Percentiles rank a stretch among this genome's conserved stretches.
Evolutionary conservation across 1,140 invertebrate genomes (phyloP).

Genomic region (Subanguina moxae): DNA sequence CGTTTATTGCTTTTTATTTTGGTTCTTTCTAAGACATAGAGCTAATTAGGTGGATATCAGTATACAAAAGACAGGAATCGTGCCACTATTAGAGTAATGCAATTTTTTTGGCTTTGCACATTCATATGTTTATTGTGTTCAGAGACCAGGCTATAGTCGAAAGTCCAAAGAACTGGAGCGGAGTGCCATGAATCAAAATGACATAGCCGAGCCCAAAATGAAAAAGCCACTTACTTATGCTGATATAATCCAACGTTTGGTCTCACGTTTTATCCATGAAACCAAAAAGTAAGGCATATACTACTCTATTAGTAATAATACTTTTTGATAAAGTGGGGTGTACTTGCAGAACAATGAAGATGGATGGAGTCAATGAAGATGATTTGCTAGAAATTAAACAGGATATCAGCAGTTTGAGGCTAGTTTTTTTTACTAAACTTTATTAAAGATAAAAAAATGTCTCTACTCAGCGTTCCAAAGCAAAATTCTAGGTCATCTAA

Average conservation of each 20-base stretch:
- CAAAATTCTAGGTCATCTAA: no score
- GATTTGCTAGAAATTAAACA: conserved; percentile 67
- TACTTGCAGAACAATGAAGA: conserved; percentile 59
- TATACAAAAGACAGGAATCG: conserved; percentile 40
- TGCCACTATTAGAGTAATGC: conserved; percentile 52
- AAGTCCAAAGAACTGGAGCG: conserved; percentile 49
- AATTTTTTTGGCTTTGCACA: background rate
- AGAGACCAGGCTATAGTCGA: conserved; percentile 55
- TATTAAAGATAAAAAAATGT: no score
- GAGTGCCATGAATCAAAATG: conserved; percentile 9
- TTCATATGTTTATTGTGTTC: conserved; percentile 12
- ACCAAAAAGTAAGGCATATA: background rate
- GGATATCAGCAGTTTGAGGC: conserved; percentile 65
- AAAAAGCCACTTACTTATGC: conserved; percentile 58
- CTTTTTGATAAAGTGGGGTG: background rate
- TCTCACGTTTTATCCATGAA: conserved; percentile 59
- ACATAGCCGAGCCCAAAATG: conserved; percentile 12
- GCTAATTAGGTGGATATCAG: background rate
- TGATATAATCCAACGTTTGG: conserved; percentile 65
- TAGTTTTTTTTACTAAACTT: background rate
- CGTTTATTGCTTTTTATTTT: conserved; percentile 22
- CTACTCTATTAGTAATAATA: background rate
- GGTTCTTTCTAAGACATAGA: background rate
- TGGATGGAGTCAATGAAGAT: conserved; percentile 66
- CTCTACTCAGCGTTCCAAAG: no score